phyloP scores from a whole-genome alignment of 2,113 vertebrate genomes.

The Syngnathus floridae region DNA sequence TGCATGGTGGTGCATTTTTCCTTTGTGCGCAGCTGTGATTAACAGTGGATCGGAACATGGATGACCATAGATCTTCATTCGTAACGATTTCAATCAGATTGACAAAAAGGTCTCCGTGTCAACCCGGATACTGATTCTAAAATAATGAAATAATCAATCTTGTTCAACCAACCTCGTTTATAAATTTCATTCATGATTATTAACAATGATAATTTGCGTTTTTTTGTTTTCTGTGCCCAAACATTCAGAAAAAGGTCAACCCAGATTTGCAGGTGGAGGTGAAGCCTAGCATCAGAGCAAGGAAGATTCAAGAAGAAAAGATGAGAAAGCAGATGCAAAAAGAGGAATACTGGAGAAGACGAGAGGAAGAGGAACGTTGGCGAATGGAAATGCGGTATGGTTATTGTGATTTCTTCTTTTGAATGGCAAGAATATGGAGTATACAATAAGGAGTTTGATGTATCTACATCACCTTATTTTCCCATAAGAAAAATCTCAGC shows the following conservation, averaged over 20 bases:
- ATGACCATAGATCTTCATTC: too few species aligned
- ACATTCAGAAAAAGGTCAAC: slow-evolving; percentile 92
- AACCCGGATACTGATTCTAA: too few species aligned
- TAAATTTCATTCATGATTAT: neutral
- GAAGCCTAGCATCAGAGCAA: slow-evolving; percentile 92
- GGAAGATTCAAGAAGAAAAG: slow-evolving; percentile 97
- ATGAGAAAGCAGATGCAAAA: slow-evolving; percentile 99
- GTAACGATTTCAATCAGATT: too few species aligned
- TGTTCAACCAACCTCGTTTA: too few species aligned
- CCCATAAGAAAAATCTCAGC: too few species aligned
- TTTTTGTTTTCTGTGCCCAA: neutral
- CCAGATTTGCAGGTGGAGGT: slow-evolving; percentile 98
- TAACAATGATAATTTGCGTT: neutral
- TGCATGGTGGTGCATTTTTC: too few species aligned
- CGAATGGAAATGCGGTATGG: slow-evolving; percentile 94
- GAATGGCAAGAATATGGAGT: neutral
- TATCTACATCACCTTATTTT: neutral
- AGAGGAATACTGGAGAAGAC: slow-evolving; percentile 94
- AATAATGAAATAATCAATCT: too few species aligned
- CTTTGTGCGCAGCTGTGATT: too few species aligned
- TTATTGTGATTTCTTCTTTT: neutral
- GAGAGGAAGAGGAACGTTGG: slow-evolving; percentile 96
- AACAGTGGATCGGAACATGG: too few species aligned
- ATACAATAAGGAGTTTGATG: neutral
- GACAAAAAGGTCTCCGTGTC: too few species aligned